A percentile compares a stretch with the other conserved stretches of the same genome.
Conservation (phyloP, 2,113 vertebrate genomes). For the Bungarus multicinctus region DNA sequence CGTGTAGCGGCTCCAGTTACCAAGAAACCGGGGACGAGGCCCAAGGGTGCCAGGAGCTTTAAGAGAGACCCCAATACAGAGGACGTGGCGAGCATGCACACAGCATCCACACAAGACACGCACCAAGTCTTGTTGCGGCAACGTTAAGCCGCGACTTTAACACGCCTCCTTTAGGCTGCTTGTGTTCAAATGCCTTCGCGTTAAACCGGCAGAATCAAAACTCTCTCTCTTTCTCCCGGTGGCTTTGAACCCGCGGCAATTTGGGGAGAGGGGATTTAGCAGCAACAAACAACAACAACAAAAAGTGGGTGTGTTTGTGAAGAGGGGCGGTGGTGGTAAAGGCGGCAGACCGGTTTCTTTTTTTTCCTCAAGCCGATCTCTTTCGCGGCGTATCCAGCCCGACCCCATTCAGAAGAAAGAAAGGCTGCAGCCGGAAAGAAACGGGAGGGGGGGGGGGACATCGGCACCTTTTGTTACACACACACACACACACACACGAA, state of each 20-base stretch:
- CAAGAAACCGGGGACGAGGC: neutral
- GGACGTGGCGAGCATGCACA: neutral
- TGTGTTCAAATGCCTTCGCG: neutral
- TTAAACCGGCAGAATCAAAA: neutral
- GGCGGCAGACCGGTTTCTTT: neutral
- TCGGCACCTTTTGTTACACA: neutral
- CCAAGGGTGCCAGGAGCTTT: neutral
- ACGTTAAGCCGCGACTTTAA: neutral
- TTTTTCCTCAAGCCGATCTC: neutral
- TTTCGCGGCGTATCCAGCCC: neutral
- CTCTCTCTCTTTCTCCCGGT: neutral
- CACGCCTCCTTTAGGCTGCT: neutral
- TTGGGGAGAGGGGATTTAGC: neutral
- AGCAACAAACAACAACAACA: neutral
- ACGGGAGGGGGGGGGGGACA: neutral
- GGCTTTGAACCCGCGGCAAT: neutral
- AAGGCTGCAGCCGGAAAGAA: neutral
- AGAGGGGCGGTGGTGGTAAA: neutral
- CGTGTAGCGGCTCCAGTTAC: neutral
- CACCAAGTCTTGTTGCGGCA: neutral
- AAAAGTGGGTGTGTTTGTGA: neutral
- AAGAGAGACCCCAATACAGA: rapidly evolving
- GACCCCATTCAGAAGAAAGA: neutral
- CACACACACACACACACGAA: neutral
- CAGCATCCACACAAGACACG: neutral